Conservation (phyloP, 2,888 invertebrate genomes). For the Lysandra coridon region DNA sequence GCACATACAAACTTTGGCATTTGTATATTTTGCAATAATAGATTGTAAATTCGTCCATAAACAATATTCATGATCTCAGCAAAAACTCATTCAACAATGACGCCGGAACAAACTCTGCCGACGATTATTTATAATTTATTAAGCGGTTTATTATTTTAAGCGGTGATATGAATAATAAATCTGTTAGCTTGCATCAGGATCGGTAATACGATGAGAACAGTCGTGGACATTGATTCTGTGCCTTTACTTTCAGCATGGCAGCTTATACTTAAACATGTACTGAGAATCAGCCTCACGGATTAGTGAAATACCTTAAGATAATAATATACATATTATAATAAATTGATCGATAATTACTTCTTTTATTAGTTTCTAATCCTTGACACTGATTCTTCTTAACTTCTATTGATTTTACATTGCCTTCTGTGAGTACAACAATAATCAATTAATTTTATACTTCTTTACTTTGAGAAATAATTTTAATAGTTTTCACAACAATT, state of each 20-base stretch:
- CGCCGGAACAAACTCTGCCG: background rate
- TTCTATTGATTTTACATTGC: constrained; percentile 21
- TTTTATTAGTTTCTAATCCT: background rate
- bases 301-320: background rate
- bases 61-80: background rate
- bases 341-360: background rate
- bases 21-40: background rate
- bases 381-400: constrained; percentile 15
- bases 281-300: constrained; percentile 35
- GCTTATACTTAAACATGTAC: constrained; percentile 30
- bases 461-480: background rate
- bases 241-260: constrained; percentile 34
- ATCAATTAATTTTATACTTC: constrained; percentile 1
- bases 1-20: background rate
- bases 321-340: background rate
- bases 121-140: background rate
- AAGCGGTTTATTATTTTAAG: background rate
- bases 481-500: background rate
- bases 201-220: background rate
- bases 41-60: background rate
- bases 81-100: background rate
- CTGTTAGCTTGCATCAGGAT: background rate
- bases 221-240: background rate
- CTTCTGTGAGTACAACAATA: constrained; percentile 13
- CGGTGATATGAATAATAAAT: background rate